Conservation (phyloP, 2,797 vertebrate genomes). For the Spea hammondii region DNA sequence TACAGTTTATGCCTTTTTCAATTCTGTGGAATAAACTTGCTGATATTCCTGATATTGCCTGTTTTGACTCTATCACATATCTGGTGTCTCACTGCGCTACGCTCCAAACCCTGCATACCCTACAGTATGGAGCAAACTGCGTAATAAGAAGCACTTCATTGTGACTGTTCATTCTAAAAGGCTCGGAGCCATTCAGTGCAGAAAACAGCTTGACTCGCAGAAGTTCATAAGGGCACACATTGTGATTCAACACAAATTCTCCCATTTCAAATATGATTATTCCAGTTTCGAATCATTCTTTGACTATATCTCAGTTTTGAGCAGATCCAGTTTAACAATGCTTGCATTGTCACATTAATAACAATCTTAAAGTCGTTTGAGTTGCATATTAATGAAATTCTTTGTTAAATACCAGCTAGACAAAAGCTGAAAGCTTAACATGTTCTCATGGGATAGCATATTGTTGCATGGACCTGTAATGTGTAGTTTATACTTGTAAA, state of each 20-base stretch:
- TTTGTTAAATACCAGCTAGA: constrained; percentile 26
- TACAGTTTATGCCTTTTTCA: too few relatives aligned
- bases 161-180: constrained; percentile 7
- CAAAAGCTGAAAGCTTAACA: constrained; percentile 32
- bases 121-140: too few relatives aligned
- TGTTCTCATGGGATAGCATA: constrained; percentile 22
- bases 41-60: too few relatives aligned
- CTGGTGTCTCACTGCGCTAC: too few relatives aligned
- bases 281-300: constrained; percentile 17
- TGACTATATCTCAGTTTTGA: constrained; percentile 1
- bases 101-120: too few relatives aligned
- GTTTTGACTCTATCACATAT: too few relatives aligned
- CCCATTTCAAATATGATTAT: too few relatives aligned
- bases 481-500: too few relatives aligned
- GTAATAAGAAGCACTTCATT: background rate
- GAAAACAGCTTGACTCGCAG: background rate
- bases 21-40: too few relatives aligned
- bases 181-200: background rate
- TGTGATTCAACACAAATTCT: constrained; percentile 3
- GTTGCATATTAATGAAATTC: constrained; percentile 40
- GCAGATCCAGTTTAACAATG: constrained; percentile 9
- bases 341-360: too few relatives aligned
- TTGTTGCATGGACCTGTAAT: too few relatives aligned
- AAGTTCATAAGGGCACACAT: background rate
- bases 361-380: constrained; percentile 13